These are phyloP conservation scores for Aurelia coerulea DNA, from an alignment of 30 jellyfish, hydroid and myxozoan species.

Conservation along the genomic window DNA sequence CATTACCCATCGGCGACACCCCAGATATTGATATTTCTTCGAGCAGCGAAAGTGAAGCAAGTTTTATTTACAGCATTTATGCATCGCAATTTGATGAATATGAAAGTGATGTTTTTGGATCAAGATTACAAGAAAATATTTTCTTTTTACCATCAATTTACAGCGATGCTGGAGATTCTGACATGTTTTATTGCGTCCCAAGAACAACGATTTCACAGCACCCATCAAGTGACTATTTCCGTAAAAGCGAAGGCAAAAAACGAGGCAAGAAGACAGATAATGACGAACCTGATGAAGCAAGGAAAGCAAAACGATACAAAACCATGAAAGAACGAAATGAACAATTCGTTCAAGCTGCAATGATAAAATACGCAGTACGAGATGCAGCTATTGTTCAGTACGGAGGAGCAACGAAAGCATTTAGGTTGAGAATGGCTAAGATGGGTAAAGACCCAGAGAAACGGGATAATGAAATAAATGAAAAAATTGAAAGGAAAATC, in stretches of 20 bases:
- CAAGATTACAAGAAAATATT: conserved; percentile 3
- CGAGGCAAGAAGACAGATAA: background rate
- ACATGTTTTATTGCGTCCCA: conserved; percentile 66
- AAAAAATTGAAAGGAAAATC: conserved; percentile 34
- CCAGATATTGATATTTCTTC: conserved; percentile 41
- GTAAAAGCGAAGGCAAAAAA: background rate
- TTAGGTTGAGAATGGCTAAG: conserved; percentile 64
- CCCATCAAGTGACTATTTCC: background rate
- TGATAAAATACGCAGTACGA: conserved; percentile 42
- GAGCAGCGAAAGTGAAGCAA: conserved; percentile 34
- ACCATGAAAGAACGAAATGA: conserved; percentile 46
- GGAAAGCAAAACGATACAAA: background rate
- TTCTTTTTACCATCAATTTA: conserved; percentile 37
- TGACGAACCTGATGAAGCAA: background rate
- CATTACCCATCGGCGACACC: conserved; percentile 56
- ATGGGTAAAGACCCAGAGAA: conserved; percentile 57
- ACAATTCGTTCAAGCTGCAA: conserved; percentile 23
- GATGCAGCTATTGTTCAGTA: conserved; percentile 42
- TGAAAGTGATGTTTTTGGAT: conserved; percentile 56
- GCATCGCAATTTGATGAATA: conserved; percentile 72
- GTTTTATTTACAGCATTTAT: conserved; percentile 12
- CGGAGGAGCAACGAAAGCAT: conserved; percentile 72
- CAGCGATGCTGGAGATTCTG: conserved; percentile 74
- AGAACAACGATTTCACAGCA: background rate
- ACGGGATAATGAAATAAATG: conserved; percentile 21